Evolutionary conservation across 2,888 invertebrate genomes (phyloP), one percentile per base, ranked within the genome.

Genomic region (Arrhopalites spinosus): DNA sequence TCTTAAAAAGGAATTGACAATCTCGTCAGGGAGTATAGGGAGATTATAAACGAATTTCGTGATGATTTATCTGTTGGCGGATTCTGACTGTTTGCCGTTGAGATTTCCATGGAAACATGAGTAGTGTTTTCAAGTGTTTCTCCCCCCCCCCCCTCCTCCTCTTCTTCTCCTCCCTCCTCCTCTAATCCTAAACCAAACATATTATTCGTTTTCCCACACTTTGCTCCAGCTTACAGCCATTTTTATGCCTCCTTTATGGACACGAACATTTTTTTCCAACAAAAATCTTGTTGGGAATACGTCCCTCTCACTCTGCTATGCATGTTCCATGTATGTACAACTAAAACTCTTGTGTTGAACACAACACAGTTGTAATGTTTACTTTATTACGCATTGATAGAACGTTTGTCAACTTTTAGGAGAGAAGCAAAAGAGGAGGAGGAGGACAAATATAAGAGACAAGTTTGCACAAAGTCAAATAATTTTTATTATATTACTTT

Each of bases 21-120:
- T 75, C 73, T 77, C 72, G 78, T 68, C 70, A 72, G 53, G 53
- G n/a, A n/a, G n/a, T n/a, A n/a, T n/a, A 53, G 27, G 53, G 78
- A 77, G 77, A 78, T 78, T 78, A 78, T 75, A 77, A 75, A 73
- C 45, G 75, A 75, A 77, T 79, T n/a, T 79, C 79, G 79, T 80
- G 80, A 36, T 80, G 80, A 80, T 80, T 78, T 80, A 77, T 80
- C 78, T 74, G 76, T 76, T 77, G 72, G 75, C 76, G 78, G 80
- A 78, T 80, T 79, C 72, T 64, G 68, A 73, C 67, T 80, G 78
- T 80, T 78, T 79, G 78, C 77, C 70, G 66, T 69, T 73, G 75
- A 78, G 78, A 78, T 80, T 80, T 78, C 77, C 67, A 75, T 75
- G 78, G 77, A 79, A 80, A 80, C 80, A 80, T 80, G 77, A 80